These are phyloP conservation scores for Chalcosyrphus nemorum DNA, from an alignment of 2,888 invertebrate genomes.

Conservation along the genomic window DNA sequence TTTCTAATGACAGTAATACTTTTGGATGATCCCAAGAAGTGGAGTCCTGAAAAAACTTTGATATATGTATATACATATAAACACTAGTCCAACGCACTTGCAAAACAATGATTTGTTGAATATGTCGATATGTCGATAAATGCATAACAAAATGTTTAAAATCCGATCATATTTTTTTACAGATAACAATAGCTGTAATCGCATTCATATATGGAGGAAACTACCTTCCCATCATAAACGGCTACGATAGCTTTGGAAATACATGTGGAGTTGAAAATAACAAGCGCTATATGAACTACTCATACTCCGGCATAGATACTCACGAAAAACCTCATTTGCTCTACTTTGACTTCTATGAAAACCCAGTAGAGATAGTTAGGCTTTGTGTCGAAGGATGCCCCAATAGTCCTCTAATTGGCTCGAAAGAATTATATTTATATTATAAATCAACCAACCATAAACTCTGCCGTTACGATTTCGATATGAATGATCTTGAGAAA, in stretches of 20 bases:
- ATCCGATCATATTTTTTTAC: conserved; percentile 74
- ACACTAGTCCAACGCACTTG: too few relatives aligned
- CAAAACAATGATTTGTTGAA: too few relatives aligned
- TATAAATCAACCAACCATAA: conserved; percentile 84
- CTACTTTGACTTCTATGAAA: conserved; percentile 91
- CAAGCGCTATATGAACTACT: conserved; percentile 87
- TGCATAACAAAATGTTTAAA: too few relatives aligned
- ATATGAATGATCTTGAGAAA: conserved; percentile 83
- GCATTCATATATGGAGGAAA: conserved; percentile 94
- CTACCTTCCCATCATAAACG: conserved; percentile 92
- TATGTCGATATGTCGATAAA: too few relatives aligned
- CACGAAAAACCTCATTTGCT: conserved; percentile 90
- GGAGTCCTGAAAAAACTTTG: too few relatives aligned
- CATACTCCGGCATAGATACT: conserved; percentile 91
- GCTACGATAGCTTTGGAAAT: conserved; percentile 96
- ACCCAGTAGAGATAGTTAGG: conserved; percentile 85
- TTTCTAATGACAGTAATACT: too few relatives aligned
- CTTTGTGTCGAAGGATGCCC: conserved; percentile 96
- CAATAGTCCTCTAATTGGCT: conserved; percentile 84
- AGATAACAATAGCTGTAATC: conserved; percentile 93
- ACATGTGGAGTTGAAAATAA: conserved; percentile 93
- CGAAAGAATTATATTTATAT: conserved; percentile 84
- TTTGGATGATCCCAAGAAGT: too few relatives aligned
- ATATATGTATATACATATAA: too few relatives aligned
- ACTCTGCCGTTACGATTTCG: conserved; percentile 89